A percentile compares a stretch with the other conserved stretches of the same genome.
Conservation (phyloP, 2,113 vertebrate genomes). For the Leucopsar rothschildi region DNA sequence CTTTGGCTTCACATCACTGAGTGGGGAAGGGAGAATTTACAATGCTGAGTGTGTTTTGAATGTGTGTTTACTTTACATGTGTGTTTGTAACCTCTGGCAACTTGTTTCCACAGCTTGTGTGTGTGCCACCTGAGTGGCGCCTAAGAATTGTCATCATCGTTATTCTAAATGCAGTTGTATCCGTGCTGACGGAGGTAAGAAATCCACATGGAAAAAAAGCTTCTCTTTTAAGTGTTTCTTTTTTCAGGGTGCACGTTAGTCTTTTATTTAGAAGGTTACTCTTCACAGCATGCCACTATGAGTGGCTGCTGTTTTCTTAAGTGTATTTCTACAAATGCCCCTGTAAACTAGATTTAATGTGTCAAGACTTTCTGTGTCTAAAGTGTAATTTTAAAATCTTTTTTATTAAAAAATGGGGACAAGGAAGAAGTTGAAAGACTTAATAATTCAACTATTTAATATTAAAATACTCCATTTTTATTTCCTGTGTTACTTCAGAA, state of each 20-base stretch:
- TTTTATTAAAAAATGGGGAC: not conserved
- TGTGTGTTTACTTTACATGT: not conserved
- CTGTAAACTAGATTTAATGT: not conserved
- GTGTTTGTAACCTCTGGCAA: not conserved
- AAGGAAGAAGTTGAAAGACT: not conserved
- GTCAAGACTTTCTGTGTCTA: not conserved
- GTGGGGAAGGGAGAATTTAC: not conserved
- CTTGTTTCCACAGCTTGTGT: constrained; percentile 82
- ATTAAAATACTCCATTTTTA: not conserved
- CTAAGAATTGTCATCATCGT: constrained; percentile 81
- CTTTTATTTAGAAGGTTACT: not conserved
- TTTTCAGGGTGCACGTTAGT: not conserved
- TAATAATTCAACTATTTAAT: not conserved
- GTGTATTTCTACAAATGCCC: not conserved
- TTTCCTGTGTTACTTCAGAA: not conserved
- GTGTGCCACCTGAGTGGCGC: constrained; percentile 88
- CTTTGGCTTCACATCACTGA: not conserved
- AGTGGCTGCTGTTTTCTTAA: not conserved
- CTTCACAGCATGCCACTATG: not conserved
- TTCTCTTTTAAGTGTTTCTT: not conserved
- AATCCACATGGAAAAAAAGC: not conserved
- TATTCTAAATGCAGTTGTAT: constrained; percentile 79
- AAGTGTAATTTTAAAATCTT: not conserved
- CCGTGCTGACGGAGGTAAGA: constrained; percentile 89
- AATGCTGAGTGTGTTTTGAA: not conserved